Evolutionary conservation across 53 echinoderm and acorn worm genomes (phyloP), one percentile per base, ranked within the genome.

Genomic region (Echinometra lucunter): DNA sequence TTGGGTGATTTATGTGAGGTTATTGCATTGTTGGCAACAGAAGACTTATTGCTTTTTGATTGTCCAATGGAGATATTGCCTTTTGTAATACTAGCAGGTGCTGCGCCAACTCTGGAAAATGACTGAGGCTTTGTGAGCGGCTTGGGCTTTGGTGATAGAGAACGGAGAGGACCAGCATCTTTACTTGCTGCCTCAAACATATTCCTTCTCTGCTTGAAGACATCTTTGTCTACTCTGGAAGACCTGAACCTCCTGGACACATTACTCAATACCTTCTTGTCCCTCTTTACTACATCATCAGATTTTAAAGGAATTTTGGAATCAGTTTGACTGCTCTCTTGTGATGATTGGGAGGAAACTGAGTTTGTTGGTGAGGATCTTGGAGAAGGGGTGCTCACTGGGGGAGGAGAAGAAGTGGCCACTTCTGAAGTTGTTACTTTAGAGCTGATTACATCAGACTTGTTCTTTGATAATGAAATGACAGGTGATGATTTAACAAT

Each of bases 211-310:
- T 94, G 94, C 45, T 94, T 94, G 85, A 94, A 94, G 15, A 94
- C 85, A 66, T 94, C 94, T 83, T 94, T 94, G 66, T 94, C 94
- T 28, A 94, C 94, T 44, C 94, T 94, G 58, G 94, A 94, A 94
- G 94, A 94, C 66, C 94, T 94, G 57, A 94, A 94, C 45, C 89
- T 89, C 27, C 89, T 82, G 38, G 95, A 89, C 15, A 94, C 95
- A 94, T 16, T 44, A 74, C 69, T 89, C 66, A 94, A 94, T 11
- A 27, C 38, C 18, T 66, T 57, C 37, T 94, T 94, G 74, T 88
- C 89, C 56, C 89, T 89, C 89, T 94, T 94, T 10, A 89, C 95
- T 28, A 89, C 89, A 69, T 38, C 53, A 32, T 45, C 55, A 89
- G 89, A 70, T 40, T 58, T 74, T 89, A 74, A 89, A 88, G 49